phyloP scores from a whole-genome alignment of 2,797 vertebrate genomes.

The Poecilia wingei region DNA sequence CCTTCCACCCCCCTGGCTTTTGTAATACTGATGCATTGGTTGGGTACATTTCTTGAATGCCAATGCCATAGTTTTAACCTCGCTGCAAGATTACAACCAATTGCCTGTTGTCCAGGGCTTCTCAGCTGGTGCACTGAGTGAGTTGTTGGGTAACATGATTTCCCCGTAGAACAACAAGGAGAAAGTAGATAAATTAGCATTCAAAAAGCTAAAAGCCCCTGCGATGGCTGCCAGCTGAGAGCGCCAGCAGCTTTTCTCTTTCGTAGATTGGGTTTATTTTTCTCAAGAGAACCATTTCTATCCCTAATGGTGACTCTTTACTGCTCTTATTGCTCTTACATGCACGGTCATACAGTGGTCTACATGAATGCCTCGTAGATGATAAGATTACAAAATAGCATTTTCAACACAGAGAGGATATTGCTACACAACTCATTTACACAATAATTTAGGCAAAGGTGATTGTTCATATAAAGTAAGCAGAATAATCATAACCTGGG shows the following conservation, averaged over 20 bases:
- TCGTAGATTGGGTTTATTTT: conserved; percentile 71
- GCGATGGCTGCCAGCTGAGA: conserved; percentile 51
- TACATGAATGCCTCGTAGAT: conserved; percentile 22
- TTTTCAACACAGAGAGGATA: conserved; percentile 26
- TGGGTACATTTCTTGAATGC: conserved; percentile 74
- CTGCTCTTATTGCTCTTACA: conserved; percentile 55
- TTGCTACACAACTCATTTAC: conserved; percentile 29
- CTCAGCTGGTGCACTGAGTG: conserved; percentile 51
- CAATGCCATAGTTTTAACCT: conserved; percentile 68
- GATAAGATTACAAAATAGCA: conserved; percentile 35
- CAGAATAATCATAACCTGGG: conserved; percentile 13
- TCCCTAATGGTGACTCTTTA: conserved; percentile 59
- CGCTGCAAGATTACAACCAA: conserved; percentile 68
- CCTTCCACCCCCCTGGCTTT: conserved; percentile 58
- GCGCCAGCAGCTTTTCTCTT: conserved; percentile 60
- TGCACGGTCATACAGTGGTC: conserved; percentile 36
- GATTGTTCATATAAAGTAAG: conserved; percentile 24
- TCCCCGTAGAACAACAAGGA: conserved; percentile 68
- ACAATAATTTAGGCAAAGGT: conserved; percentile 23
- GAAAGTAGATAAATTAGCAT: conserved; percentile 76
- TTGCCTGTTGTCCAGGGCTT: conserved; percentile 67
- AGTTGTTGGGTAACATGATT: conserved; percentile 70
- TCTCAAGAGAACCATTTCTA: conserved; percentile 71
- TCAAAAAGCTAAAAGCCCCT: conserved; percentile 73
- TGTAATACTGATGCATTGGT: conserved; percentile 76